These are phyloP conservation scores for Perccottus glenii DNA, from an alignment of 2,113 vertebrate genomes.

Conservation along the genomic window DNA sequence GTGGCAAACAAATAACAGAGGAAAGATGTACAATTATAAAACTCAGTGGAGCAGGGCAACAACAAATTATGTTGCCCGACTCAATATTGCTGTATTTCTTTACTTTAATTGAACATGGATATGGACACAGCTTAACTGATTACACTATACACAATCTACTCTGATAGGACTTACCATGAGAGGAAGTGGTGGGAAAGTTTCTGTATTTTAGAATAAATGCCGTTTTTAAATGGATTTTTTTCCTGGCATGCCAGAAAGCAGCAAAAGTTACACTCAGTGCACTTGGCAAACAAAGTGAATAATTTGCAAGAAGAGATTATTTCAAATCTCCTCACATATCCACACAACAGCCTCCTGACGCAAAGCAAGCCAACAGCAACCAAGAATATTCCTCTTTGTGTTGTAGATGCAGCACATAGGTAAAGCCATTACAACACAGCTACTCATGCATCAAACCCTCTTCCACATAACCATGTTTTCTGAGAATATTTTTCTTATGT, in stretches of 20 bases:
- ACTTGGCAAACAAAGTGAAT: constrained; percentile 37
- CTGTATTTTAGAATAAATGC: constrained; percentile 23
- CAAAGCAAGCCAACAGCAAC: constrained; percentile 29
- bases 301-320: constrained; percentile 38
- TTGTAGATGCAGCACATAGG: constrained; percentile 38
- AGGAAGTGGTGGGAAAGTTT: constrained; percentile 6
- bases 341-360: constrained; percentile 28
- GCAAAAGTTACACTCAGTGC: constrained; percentile 20
- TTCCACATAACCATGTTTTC: constrained; percentile 19
- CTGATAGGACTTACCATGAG: neutral
- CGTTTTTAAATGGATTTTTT: constrained; percentile 6
- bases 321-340: constrained; percentile 58
- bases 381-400: constrained; percentile 36
- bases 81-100: constrained; percentile 53
- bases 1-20: constrained; percentile 57
- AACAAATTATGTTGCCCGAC: constrained; percentile 67
- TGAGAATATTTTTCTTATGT: neutral
- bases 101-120: constrained; percentile 67
- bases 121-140: constrained; percentile 40
- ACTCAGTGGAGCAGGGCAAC: constrained; percentile 54
- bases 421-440: constrained; percentile 32
- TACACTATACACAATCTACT: constrained; percentile 14
- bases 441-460: constrained; percentile 22
- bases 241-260: constrained; percentile 5
- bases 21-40: constrained; percentile 68